Base-by-base conservation (phyloP, 64 coral and sea anemone genomes). In the Porites lutea region DNA sequence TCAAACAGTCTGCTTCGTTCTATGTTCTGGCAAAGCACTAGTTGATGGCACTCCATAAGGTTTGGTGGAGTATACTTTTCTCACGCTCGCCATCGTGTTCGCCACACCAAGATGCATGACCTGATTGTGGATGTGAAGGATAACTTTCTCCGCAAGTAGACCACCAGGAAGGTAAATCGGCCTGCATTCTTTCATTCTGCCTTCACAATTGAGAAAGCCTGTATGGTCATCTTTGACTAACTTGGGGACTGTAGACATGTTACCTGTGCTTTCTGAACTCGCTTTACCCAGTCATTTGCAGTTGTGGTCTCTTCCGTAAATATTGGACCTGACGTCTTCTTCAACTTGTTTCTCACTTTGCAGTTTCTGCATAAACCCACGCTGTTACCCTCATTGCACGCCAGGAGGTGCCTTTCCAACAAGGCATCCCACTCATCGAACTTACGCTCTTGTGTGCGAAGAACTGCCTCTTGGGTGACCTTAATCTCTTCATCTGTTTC, bases 1-100 rank as follows among this genome's bases (percentile, higher is more conserved):
- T 37, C 27, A 37, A 37, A 37, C 27, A 1, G 27, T 37, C 27
- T 37, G 27, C 27, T 37, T 1, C 27, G 27, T 37, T 37, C 27
- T 37, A 37, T 37, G 1, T 37, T 37, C 27, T 37, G 27, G 27
- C 27, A 37, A 37, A 37, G 27, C 27, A 37, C 27, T 37, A 37
- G 27, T 37, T 37, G 27, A 37, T 0, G 27, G 27, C 27, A 37
- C 27, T 37, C 27, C 27, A 37, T 37, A 37, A 37, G 27, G 27
- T 37, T 37, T 37, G 27, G 27, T 37, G 27, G 27, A 37, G 27
- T 37, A 37, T 37, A 37, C 27, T 37, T 37, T 37, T 91, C 89
- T 87, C 11, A 91, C 74, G 6, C 59, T 67, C 48, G 94, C 81
- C 88, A 91, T 95, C 5, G 94, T 91, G 75, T 88, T 87, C 64